A percentile compares a stretch with the other conserved stretches of the same genome.
phyloP scores from a whole-genome alignment of 2,797 vertebrate genomes.

The Antrozous pallidus region DNA sequence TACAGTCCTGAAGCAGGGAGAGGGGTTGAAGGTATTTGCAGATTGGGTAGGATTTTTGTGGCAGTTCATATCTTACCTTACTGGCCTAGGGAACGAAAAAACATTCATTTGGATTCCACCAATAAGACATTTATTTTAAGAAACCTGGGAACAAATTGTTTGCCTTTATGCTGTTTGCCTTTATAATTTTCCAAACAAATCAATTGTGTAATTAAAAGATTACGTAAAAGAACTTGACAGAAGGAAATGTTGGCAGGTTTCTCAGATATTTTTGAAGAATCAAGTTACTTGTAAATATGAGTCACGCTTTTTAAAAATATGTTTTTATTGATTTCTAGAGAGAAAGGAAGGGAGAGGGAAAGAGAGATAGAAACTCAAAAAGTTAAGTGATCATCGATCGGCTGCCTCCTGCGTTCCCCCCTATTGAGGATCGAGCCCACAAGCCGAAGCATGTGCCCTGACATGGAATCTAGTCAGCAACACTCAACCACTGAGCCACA shows the following conservation, averaged over 20 bases:
- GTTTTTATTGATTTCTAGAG: too few species aligned
- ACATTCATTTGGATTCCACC: conserved; percentile 17
- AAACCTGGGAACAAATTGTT: background rate
- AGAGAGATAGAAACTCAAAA: too few species aligned
- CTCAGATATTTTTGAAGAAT: conserved; percentile 35
- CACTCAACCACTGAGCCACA: too few species aligned
- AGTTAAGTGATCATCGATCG: too few species aligned
- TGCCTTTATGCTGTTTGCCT: background rate
- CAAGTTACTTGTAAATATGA: conserved; percentile 22
- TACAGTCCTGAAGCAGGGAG: background rate
- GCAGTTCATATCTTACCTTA: background rate
- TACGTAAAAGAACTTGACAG: conserved; percentile 22
- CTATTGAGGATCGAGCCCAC: too few species aligned
- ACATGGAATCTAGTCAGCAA: too few species aligned
- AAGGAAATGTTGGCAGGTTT: conserved; percentile 2
- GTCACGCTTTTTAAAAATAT: background rate
- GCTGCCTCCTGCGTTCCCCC: too few species aligned
- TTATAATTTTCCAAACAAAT: background rate
- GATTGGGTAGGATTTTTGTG: background rate
- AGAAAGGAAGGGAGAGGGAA: too few species aligned
- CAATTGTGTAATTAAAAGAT: conserved; percentile 38
- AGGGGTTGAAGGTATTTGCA: background rate
- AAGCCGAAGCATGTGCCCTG: too few species aligned
- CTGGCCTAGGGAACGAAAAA: background rate
- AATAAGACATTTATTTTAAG: conserved; percentile 3